These are phyloP conservation scores for Callosobruchus maculatus DNA, from an alignment of 2,888 invertebrate genomes.

Conservation along the genomic window DNA sequence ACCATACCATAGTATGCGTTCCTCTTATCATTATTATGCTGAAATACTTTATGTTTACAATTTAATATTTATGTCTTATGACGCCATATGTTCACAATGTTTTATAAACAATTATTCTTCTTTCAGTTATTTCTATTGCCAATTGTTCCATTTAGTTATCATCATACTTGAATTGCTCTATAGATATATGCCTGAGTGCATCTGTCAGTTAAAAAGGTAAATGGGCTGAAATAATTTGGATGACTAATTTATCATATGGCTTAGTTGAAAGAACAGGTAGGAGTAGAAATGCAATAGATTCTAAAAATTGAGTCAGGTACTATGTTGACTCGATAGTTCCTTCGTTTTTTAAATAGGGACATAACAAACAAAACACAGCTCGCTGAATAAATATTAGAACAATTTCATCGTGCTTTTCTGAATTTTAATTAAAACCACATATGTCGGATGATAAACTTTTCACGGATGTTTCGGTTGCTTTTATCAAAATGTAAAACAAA, in stretches of 20 bases:
- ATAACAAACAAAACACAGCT: too few species aligned
- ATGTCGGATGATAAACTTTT: too few species aligned
- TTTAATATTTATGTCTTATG: neutral
- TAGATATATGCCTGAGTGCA: neutral
- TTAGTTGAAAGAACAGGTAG: neutral
- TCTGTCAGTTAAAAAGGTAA: neutral
- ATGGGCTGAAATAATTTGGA: neutral
- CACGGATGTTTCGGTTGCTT: too few species aligned
- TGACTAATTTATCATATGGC: neutral
- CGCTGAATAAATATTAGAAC: too few species aligned
- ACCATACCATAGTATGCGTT: conserved; percentile 6
- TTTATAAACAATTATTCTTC: conserved; percentile 4
- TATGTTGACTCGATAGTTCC: too few species aligned
- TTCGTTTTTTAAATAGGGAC: too few species aligned
- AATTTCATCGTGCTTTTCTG: too few species aligned
- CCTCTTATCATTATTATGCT: conserved; percentile 7
- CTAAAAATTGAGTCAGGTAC: too few species aligned
- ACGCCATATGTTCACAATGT: neutral
- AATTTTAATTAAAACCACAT: too few species aligned
- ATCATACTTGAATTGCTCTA: neutral
- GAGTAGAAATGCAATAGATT: too few species aligned
- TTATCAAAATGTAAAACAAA: too few species aligned
- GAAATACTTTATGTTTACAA: conserved; percentile 7
- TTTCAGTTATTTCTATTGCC: conserved; percentile 11
- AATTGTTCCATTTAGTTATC: conserved; percentile 9